These are phyloP conservation scores for Heliothis peltigera DNA, from an alignment of 2,888 invertebrate species.

Conservation along the genomic window DNA sequence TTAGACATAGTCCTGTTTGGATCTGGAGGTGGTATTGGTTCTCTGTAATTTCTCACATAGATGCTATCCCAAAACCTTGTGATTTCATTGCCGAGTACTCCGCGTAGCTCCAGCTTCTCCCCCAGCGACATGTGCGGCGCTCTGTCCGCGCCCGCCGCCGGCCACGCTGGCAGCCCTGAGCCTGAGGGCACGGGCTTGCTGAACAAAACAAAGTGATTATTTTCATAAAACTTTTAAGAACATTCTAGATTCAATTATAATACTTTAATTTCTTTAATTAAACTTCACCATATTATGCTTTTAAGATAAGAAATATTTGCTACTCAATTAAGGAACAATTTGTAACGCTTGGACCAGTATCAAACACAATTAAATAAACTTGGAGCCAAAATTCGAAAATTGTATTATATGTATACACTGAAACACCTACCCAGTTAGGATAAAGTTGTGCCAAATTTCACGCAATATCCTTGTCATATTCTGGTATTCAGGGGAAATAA, in stretches of 20 bases:
- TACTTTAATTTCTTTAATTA: too few species aligned
- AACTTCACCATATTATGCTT: too few species aligned
- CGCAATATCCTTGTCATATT: conserved; percentile 62
- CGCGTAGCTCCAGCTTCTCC: conserved; percentile 54
- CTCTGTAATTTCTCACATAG: conserved; percentile 59
- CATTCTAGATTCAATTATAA: too few species aligned
- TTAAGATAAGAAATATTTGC: too few species aligned
- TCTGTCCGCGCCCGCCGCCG: conserved; percentile 47
- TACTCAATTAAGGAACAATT: too few species aligned
- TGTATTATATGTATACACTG: too few species aligned
- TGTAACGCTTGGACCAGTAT: too few species aligned
- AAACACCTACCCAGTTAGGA: conserved; percentile 25
- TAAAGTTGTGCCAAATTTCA: conserved; percentile 70
- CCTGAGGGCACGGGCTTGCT: conserved; percentile 67
- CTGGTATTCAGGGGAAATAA: conserved; percentile 55
- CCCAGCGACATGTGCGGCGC: conserved; percentile 65
- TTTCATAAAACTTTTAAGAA: too few species aligned
- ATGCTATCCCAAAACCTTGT: conserved; percentile 63
- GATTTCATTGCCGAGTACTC: conserved; percentile 53
- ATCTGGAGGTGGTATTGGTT: conserved; percentile 40
- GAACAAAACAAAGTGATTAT: too few species aligned
- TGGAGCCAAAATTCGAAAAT: too few species aligned
- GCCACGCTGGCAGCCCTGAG: conserved; percentile 64
- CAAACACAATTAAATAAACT: too few species aligned
- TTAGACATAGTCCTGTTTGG: not conserved